These are phyloP conservation scores for Hydrophis major DNA, from an alignment of 2,797 vertebrate genomes.

Conservation along the genomic window DNA sequence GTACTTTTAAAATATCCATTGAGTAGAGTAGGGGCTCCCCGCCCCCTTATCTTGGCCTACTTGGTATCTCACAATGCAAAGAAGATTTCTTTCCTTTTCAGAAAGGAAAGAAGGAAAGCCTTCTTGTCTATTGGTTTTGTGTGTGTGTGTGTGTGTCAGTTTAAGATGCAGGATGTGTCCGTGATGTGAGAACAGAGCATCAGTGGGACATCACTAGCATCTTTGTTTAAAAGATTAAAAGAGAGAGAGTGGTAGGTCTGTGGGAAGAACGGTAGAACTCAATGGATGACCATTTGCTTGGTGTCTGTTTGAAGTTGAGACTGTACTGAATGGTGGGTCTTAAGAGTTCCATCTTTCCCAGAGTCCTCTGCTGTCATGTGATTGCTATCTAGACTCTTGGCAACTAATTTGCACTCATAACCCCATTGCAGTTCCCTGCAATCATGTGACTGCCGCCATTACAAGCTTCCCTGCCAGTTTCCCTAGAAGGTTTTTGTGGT, in stretches of 20 bases:
- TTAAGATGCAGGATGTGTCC: neutral
- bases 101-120: neutral
- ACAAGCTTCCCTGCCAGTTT: neutral
- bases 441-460: neutral
- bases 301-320: neutral
- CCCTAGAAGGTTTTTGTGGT: neutral
- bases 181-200: neutral
- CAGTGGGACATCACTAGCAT: neutral
- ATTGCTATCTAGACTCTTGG: neutral
- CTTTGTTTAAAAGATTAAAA: neutral
- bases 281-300: neutral
- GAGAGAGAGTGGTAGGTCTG: neutral
- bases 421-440: neutral
- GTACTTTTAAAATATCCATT: neutral
- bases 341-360: neutral
- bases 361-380: neutral
- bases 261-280: neutral
- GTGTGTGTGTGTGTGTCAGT: neutral
- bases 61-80: neutral
- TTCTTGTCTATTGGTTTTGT: neutral
- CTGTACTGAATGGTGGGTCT: neutral
- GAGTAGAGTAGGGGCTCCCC: neutral
- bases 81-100: neutral
- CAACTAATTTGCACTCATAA: neutral
- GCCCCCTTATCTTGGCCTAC: neutral